These are phyloP conservation scores for Anthoscopus minutus DNA, from an alignment of 2,113 vertebrate species.

Conservation along the genomic window DNA sequence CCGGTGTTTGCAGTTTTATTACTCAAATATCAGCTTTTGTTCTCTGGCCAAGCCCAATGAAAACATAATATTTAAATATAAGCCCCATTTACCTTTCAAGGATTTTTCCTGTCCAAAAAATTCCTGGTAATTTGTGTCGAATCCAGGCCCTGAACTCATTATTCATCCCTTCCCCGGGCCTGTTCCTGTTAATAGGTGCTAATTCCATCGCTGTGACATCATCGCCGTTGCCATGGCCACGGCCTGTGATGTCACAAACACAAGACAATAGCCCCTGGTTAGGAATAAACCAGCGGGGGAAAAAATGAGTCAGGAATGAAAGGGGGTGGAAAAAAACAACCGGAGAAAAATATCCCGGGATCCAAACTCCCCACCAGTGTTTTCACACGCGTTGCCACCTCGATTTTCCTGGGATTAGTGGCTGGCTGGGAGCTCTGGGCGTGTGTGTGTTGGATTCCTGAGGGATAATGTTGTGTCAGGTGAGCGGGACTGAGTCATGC, in stretches of 20 bases:
- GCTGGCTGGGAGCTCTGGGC: neutral
- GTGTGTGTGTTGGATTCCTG: neutral
- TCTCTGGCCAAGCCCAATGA: constrained; percentile 37
- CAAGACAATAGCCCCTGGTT: constrained; percentile 18
- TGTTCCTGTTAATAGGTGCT: neutral
- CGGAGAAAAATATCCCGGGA: neutral
- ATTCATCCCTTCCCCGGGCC: constrained; percentile 20
- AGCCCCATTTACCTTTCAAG: constrained; percentile 68
- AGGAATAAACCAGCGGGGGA: neutral
- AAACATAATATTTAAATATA: constrained; percentile 60
- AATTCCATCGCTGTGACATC: constrained; percentile 49
- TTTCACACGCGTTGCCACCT: neutral
- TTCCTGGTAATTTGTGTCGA: constrained; percentile 48
- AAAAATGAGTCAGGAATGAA: constrained; percentile 1
- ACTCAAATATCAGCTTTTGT: constrained; percentile 54
- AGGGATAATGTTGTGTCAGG: neutral
- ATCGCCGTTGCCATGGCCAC: neutral
- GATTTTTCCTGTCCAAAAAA: constrained; percentile 58
- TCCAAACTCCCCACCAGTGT: neutral
- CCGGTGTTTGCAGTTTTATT: constrained; percentile 28
- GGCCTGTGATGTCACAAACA: constrained; percentile 61
- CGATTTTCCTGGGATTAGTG: neutral
- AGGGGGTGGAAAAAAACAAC: neutral
- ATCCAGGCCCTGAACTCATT: neutral
- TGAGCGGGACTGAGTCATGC: neutral